Conservation (phyloP, 1,140 invertebrate species). For the Pseudomyrmex concolor region DNA sequence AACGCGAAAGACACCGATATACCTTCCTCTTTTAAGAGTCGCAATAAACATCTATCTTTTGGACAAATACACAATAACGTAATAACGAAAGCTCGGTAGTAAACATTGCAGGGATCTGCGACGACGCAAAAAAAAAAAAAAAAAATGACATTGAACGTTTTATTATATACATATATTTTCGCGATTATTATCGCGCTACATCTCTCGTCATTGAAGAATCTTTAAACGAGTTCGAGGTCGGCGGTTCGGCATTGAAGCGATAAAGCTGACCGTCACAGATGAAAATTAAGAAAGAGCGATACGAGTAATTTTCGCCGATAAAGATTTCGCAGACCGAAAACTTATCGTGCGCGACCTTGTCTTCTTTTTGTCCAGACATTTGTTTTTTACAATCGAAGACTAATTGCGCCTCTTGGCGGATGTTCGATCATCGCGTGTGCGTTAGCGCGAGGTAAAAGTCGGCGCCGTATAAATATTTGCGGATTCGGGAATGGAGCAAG, state of each 20-base stretch:
- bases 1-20: not conserved
- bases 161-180: constrained; percentile 36
- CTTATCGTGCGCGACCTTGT: constrained; percentile 47
- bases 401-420: not conserved
- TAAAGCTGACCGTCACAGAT: constrained; percentile 31
- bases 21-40: not conserved
- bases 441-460: constrained; percentile 11
- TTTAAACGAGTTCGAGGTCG: constrained; percentile 41
- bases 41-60: constrained; percentile 52
- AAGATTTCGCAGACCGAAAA: not conserved
- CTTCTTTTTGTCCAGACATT: constrained; percentile 14
- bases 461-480: constrained; percentile 40
- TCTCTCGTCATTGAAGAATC: constrained; percentile 45
- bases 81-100: constrained; percentile 20
- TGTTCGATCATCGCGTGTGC: not conserved
- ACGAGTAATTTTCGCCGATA: constrained; percentile 24
- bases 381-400: constrained; percentile 12
- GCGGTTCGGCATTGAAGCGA: constrained; percentile 23
- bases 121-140: not conserved
- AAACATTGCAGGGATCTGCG: not conserved
- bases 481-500: constrained; percentile 10
- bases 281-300: constrained; percentile 40
- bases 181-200: constrained; percentile 52
- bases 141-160: constrained; percentile 11
- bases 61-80: constrained; percentile 1